Conservation (phyloP, 2,113 vertebrate species). For the Pithys albifrons region DNA sequence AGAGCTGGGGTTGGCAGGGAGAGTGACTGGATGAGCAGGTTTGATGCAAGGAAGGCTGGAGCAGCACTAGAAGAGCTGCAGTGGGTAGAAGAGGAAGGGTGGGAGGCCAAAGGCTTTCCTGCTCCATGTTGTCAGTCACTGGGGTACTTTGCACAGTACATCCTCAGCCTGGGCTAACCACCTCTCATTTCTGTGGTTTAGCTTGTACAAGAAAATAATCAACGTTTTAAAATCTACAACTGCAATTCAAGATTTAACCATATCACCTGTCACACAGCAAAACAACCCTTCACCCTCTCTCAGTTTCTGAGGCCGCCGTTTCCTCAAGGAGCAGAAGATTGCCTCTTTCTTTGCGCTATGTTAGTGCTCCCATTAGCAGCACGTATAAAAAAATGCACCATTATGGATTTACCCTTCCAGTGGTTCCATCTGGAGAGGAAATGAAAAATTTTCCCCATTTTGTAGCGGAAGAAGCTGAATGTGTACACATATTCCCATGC, state of each 20-base stretch:
- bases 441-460: neutral
- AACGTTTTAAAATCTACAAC: neutral
- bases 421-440: neutral
- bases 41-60: neutral
- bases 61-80: neutral
- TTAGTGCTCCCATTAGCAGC: neutral
- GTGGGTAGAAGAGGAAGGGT: fast-evolving
- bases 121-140: fast-evolving
- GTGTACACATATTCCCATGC: fast-evolving
- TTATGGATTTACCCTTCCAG: neutral
- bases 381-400: neutral
- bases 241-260: neutral
- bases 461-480: neutral
- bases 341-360: neutral
- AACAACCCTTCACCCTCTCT: neutral
- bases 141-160: neutral
- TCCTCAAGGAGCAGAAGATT: neutral
- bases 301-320: neutral
- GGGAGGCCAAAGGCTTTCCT: neutral
- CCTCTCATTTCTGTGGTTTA: neutral
- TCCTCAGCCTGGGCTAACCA: neutral
- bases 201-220: neutral
- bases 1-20: neutral
- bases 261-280: neutral
- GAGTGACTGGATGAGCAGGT: neutral